Evolutionary conservation across 2,888 invertebrate species (phyloP).

Genomic region (Hirtodrosophila cameraria): DNA sequence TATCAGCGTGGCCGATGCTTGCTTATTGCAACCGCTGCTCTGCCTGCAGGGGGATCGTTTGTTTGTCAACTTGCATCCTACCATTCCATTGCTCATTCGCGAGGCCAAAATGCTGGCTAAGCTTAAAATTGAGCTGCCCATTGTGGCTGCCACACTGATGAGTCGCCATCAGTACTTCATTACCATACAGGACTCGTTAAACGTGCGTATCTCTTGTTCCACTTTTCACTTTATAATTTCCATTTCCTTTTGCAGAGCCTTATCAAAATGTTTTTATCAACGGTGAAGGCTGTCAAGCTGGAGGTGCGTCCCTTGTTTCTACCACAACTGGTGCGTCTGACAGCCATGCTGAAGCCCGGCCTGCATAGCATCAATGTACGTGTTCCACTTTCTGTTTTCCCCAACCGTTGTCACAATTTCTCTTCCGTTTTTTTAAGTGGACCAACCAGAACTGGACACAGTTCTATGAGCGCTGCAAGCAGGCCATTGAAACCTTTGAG

Average conservation of each 20-base stretch:
- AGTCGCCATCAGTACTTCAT: slow-evolving; percentile 91
- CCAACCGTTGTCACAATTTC: slow-evolving; percentile 6
- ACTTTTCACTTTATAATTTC: neutral
- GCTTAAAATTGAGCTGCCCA: slow-evolving; percentile 91
- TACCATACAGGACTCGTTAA: slow-evolving; percentile 90
- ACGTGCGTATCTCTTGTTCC: slow-evolving; percentile 85
- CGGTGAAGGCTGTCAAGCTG: slow-evolving; percentile 90
- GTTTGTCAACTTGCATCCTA: slow-evolving; percentile 91
- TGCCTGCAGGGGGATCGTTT: slow-evolving; percentile 86
- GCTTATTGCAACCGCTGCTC: slow-evolving; percentile 82
- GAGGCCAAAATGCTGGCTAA: slow-evolving; percentile 94
- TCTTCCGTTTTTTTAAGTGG: slow-evolving; percentile 86
- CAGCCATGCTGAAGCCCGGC: slow-evolving; percentile 92
- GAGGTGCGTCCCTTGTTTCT: slow-evolving; percentile 96
- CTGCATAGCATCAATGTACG: slow-evolving; percentile 88
- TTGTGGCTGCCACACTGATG: slow-evolving; percentile 91
- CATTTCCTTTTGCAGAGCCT: slow-evolving; percentile 86
- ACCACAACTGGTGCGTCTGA: slow-evolving; percentile 93
- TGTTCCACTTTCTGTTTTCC: slow-evolving; percentile 24
- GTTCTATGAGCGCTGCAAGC: slow-evolving; percentile 90
- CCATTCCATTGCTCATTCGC: slow-evolving; percentile 90
- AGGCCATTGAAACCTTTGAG: slow-evolving; percentile 92
- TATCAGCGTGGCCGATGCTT: slow-evolving; percentile 85
- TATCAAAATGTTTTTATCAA: slow-evolving; percentile 90
- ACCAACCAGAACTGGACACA: slow-evolving; percentile 92